Conservation (phyloP, 2,113 vertebrate genomes). For the Empidonax alnorum region DNA sequence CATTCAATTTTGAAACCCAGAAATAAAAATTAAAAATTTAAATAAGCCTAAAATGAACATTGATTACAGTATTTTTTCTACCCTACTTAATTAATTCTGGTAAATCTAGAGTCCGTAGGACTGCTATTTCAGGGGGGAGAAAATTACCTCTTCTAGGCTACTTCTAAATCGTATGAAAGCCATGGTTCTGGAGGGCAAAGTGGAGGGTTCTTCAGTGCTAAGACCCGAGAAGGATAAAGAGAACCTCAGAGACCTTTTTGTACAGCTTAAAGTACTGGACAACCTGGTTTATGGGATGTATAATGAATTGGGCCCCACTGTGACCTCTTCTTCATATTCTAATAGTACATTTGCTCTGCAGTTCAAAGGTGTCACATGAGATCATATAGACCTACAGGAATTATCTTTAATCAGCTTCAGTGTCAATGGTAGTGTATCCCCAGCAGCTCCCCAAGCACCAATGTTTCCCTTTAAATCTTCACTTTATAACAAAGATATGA, state of each 20-base stretch:
- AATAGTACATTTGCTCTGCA: background rate
- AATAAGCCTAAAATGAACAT: background rate
- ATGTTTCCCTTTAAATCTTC: background rate
- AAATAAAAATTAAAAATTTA: slow-evolving; percentile 14
- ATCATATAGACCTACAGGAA: background rate
- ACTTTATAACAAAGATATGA: background rate
- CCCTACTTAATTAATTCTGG: background rate
- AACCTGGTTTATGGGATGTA: rapidly evolving
- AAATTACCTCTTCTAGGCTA: background rate
- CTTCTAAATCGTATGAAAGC: background rate
- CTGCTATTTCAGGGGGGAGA: background rate
- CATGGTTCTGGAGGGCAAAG: background rate
- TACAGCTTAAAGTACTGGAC: background rate
- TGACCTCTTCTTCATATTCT: background rate
- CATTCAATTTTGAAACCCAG: background rate
- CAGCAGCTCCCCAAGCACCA: background rate
- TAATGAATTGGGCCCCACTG: background rate
- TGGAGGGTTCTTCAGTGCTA: background rate
- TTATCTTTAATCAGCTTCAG: background rate
- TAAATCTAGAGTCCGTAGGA: background rate
- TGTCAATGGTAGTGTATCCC: background rate
- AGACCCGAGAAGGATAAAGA: background rate
- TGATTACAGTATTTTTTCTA: background rate
- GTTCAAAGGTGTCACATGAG: background rate
- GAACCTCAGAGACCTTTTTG: background rate